Percentiles rank a stretch among this genome's conserved stretches.
Evolutionary conservation across 2,797 vertebrate genomes (phyloP).

Genomic region (Melanotaenia nigrans): DNA sequence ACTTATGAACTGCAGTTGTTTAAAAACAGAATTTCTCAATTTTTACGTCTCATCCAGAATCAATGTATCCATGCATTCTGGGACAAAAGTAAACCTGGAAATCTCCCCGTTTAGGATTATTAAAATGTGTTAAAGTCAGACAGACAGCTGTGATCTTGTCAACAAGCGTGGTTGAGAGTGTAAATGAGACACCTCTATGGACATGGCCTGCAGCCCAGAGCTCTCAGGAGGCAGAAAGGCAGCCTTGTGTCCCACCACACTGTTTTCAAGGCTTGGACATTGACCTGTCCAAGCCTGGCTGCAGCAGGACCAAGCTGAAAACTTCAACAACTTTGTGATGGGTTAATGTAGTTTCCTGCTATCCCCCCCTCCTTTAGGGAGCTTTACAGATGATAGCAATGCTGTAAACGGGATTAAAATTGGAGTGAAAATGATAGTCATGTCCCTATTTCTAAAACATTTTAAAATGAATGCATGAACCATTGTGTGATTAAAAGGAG

Average conservation of each 20-base stretch:
- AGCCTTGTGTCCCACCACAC: constrained; percentile 44
- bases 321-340: constrained; percentile 45
- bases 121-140: constrained; percentile 8
- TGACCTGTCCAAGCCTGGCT: constrained; percentile 37
- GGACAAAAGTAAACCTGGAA: not conserved
- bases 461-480: constrained; percentile 26
- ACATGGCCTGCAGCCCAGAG: constrained; percentile 41
- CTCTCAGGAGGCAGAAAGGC: constrained; percentile 47
- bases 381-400: constrained; percentile 38
- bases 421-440: constrained; percentile 40
- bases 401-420: constrained; percentile 31
- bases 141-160: not conserved
- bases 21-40: too few species aligned
- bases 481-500: constrained; percentile 24
- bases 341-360: constrained; percentile 25
- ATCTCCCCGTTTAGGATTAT: not conserved
- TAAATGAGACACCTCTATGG: constrained; percentile 45
- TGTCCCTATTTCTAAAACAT: constrained; percentile 19
- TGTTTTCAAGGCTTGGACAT: constrained; percentile 51
- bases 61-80: not conserved
- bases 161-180: constrained; percentile 12
- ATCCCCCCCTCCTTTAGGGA: constrained; percentile 17
- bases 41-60: too few species aligned
- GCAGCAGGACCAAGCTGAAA: constrained; percentile 25
- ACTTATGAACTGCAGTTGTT: not conserved